Percentiles rank a stretch among this genome's conserved stretches.
Evolutionary conservation across 2,888 invertebrate genomes (phyloP).

Genomic region (Agrotis exclamationis): DNA sequence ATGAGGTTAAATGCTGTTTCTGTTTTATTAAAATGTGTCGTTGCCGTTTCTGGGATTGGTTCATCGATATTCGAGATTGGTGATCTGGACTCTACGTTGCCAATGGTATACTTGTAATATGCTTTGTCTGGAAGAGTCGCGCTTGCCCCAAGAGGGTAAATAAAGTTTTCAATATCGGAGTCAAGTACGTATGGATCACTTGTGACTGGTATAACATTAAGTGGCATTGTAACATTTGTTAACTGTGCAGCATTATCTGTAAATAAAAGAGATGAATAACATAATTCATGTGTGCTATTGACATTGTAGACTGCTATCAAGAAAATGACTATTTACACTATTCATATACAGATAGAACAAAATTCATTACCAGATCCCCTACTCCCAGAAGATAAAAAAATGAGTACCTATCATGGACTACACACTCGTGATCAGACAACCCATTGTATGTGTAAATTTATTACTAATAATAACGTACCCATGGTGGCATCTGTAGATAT

Average conservation of each 20-base stretch:
- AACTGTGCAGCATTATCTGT: constrained; percentile 13
- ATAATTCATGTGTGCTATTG: background rate
- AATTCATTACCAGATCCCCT: background rate
- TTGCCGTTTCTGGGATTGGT: background rate
- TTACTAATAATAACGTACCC: constrained; percentile 25
- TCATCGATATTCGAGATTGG: background rate
- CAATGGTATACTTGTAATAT: constrained; percentile 56
- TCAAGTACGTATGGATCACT: background rate
- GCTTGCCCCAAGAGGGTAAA: constrained; percentile 5
- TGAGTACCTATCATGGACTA: background rate
- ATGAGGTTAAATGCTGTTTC: constrained; percentile 46
- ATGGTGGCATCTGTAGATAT: background rate
- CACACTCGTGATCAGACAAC: background rate
- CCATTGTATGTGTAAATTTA: background rate
- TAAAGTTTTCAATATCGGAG: constrained; percentile 3
- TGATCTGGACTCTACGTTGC: constrained; percentile 5
- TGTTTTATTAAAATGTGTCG: constrained; percentile 32
- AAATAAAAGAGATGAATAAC: constrained; percentile 1
- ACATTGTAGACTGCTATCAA: background rate
- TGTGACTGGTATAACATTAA: constrained; percentile 6
- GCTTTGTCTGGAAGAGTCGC: constrained; percentile 23
- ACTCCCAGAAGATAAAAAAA: background rate
- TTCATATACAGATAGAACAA: too few relatives aligned
- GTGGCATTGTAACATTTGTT: constrained; percentile 2
- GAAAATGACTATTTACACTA: background rate